Conservation (phyloP, 2,888 invertebrate genomes). For the Lepidochrysops patricia region DNA sequence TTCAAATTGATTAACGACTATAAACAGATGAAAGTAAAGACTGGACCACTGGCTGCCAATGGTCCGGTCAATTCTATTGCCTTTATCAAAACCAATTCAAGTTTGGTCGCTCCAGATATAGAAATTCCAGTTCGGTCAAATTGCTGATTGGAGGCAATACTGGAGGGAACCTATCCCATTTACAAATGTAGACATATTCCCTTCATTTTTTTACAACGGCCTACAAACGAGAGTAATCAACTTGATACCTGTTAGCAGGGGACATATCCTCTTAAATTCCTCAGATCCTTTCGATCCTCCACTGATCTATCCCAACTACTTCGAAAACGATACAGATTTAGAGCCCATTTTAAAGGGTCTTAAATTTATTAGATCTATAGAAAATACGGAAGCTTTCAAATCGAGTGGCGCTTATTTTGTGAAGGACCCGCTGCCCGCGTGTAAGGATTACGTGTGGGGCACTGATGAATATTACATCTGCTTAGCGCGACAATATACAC, state of each 20-base stretch:
- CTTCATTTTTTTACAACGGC: constrained; percentile 75
- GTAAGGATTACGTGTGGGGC: background rate
- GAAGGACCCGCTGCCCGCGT: background rate
- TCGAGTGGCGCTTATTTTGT: background rate
- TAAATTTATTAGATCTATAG: background rate
- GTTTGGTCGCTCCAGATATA: constrained; percentile 73
- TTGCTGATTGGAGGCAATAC: constrained; percentile 60
- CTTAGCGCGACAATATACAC: background rate
- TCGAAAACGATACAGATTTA: constrained; percentile 28
- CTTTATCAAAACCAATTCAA: constrained; percentile 69
- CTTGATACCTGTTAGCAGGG: constrained; percentile 76
- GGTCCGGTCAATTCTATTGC: constrained; percentile 71
- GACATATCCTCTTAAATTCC: constrained; percentile 73
- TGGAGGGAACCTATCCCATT: constrained; percentile 61
- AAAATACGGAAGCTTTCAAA: constrained; percentile 3
- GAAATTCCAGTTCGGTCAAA: constrained; percentile 73
- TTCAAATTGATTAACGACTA: constrained; percentile 51
- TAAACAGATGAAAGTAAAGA: constrained; percentile 37
- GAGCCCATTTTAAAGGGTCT: background rate
- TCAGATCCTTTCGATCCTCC: constrained; percentile 81
- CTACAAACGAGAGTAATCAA: constrained; percentile 72
- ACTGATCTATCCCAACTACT: constrained; percentile 79
- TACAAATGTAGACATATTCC: constrained; percentile 46
- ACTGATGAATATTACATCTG: background rate
- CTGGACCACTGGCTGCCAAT: constrained; percentile 67